A percentile compares a stretch with the other conserved stretches of the same genome.
Evolutionary conservation across 2,113 vertebrate genomes (phyloP).

Genomic region (Dasypus novemcinctus): DNA sequence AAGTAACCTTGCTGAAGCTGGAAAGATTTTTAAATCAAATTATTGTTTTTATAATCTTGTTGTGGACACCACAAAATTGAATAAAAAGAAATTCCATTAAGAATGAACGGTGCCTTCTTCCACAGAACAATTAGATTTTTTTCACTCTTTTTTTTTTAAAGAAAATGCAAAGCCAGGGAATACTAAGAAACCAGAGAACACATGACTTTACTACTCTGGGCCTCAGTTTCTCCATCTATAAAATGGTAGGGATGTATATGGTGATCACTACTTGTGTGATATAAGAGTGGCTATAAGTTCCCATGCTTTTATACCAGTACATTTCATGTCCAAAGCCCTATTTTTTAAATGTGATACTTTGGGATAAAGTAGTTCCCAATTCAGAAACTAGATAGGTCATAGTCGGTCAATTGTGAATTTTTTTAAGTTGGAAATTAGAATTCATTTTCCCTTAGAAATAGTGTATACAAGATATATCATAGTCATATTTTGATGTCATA

Average conservation of each 20-base stretch:
- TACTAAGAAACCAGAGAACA: slow-evolving; percentile 40
- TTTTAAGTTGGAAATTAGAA: background rate
- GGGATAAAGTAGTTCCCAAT: background rate
- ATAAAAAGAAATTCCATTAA: slow-evolving; percentile 85
- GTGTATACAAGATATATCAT: background rate
- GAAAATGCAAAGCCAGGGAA: slow-evolving; percentile 77
- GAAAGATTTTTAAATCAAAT: slow-evolving; percentile 85
- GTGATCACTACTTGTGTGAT: background rate
- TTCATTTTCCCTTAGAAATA: background rate
- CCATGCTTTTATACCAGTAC: background rate
- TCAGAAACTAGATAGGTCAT: slow-evolving; percentile 10
- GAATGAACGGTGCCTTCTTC: slow-evolving; percentile 79
- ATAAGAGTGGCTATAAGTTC: background rate
- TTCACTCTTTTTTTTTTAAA: slow-evolving; percentile 58
- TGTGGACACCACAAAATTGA: slow-evolving; percentile 82
- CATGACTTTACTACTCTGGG: background rate
- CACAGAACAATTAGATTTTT: slow-evolving; percentile 71
- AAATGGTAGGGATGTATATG: background rate
- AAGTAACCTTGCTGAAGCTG: slow-evolving; percentile 82
- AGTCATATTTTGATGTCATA: background rate
- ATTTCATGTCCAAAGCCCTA: background rate
- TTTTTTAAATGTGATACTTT: background rate
- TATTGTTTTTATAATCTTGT: slow-evolving; percentile 86
- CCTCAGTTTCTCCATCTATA: slow-evolving; percentile 42
- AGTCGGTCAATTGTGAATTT: background rate